These are phyloP conservation scores for Theretra japonica DNA, from an alignment of 2,888 invertebrate species.

Conservation along the genomic window DNA sequence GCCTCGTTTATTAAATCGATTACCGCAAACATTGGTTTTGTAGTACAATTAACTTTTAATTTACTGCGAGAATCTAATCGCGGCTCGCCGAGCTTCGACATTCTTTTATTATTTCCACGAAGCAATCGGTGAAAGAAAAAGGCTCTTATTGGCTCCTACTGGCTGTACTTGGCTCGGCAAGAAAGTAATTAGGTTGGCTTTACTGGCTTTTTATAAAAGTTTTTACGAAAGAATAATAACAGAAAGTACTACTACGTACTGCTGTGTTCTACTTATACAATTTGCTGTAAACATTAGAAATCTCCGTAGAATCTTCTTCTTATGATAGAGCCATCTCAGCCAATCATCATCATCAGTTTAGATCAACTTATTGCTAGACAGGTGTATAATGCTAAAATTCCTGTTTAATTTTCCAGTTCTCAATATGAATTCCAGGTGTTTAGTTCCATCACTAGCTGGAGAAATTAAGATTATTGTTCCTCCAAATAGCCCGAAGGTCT, in stretches of 20 bases:
- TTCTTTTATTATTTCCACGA: constrained; percentile 61
- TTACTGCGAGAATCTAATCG: constrained; percentile 58
- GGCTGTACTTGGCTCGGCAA: neutral
- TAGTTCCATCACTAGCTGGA: no score
- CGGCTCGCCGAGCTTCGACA: constrained; percentile 40
- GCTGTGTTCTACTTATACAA: no score
- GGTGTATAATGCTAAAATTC: no score
- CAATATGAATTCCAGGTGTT: no score
- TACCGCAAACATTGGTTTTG: constrained; percentile 62
- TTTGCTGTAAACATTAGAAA: neutral
- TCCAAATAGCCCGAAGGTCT: no score
- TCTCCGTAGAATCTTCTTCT: neutral
- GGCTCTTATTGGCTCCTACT: constrained; percentile 12
- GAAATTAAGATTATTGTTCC: no score
- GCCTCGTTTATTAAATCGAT: constrained; percentile 57
- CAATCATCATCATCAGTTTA: no score
- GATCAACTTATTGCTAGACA: no score
- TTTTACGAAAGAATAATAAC: neutral
- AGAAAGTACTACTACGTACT: no score
- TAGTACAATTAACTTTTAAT: constrained; percentile 70
- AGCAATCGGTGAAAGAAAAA: constrained; percentile 51
- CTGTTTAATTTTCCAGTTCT: no score
- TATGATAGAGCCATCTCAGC: no score
- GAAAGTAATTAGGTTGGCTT: neutral
- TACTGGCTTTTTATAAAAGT: neutral